Base-by-base conservation (phyloP, 2,113 vertebrate genomes). In the Vidua chalybeata region DNA sequence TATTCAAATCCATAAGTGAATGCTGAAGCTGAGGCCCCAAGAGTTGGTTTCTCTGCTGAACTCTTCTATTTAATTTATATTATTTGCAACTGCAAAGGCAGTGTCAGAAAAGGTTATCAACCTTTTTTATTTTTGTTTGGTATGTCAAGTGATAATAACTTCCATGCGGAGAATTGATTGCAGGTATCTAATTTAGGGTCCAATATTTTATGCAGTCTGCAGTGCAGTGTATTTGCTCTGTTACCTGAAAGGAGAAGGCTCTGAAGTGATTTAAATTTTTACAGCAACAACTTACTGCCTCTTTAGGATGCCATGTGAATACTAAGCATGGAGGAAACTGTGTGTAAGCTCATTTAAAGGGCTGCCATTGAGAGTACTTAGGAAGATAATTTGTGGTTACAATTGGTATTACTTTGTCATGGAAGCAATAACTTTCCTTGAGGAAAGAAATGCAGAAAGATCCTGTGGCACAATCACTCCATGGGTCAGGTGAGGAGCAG, bases 241-340 rank as follows among this genome's bases (percentile, higher is more conserved):
- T 51, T 85, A 61, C 11, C 3, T n/a, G 48, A 75, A 75, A 82
- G 80, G 72, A 80, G 56, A 74, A 72, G 27, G 68, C 52, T 59
- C 39, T 74, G 90, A 77, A 80, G 75, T 90, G 85, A 8, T 93
- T 95, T 73, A 87, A 69, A 52, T 90, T 85, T 95, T 87, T 76
- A 74, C 84, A 79, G 68, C 78, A 83, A 86, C 86, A 92, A 78
- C 84, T 87, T 75, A 26, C 58, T 48, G 8, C 62, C 75, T 97
- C 80, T 68, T 62, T 35, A 15, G 86, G 43, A 76, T 67, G 94
- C 81, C 52, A 20, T 24, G 4, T n/a, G 93, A 93, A 94, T 91
- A 56, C 84, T 58, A n/a, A 93, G n/a, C n/a, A 1, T 31, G 11
- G 54, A 54, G 62, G 27, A 62, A 61, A 49, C 28, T 27, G 6